These are phyloP conservation scores for Eupithecia pulchellata DNA, from an alignment of 2,888 invertebrate genomes.

Conservation along the genomic window DNA sequence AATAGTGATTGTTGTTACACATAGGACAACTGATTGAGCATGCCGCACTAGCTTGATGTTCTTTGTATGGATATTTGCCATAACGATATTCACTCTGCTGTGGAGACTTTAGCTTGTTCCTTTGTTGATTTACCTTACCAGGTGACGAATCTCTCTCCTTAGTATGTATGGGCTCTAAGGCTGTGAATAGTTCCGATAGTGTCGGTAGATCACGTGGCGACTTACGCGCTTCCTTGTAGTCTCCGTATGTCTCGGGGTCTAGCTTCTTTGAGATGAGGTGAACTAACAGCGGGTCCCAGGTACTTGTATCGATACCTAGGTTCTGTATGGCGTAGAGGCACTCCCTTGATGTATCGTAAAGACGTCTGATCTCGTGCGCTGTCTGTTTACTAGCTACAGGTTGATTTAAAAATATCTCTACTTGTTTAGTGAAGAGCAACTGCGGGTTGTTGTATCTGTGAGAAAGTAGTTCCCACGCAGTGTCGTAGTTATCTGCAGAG, in stretches of 20 bases:
- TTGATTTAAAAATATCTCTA: neutral
- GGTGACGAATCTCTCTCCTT: neutral
- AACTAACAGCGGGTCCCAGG: neutral
- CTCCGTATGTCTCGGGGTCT: too few relatives aligned
- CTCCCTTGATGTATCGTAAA: neutral
- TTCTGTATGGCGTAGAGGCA: neutral
- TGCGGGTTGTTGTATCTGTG: neutral
- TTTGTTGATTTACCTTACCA: neutral
- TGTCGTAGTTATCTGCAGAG: neutral
- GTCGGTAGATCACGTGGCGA: too few relatives aligned
- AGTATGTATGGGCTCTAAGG: neutral
- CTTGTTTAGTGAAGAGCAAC: too few relatives aligned
- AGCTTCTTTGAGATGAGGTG: too few relatives aligned
- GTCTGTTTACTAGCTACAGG: neutral
- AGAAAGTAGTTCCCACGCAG: neutral
- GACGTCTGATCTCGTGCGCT: neutral
- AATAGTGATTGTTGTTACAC: neutral
- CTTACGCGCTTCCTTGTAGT: too few relatives aligned
- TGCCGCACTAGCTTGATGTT: neutral
- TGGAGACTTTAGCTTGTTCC: too few relatives aligned
- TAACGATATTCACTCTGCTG: too few relatives aligned
- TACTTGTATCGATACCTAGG: neutral
- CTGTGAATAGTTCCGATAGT: too few relatives aligned
- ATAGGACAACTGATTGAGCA: neutral
- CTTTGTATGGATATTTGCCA: too few relatives aligned